Evolutionary conservation across 2,113 vertebrate genomes (phyloP).

Genomic region (Chamaetylas fuelleborni): DNA sequence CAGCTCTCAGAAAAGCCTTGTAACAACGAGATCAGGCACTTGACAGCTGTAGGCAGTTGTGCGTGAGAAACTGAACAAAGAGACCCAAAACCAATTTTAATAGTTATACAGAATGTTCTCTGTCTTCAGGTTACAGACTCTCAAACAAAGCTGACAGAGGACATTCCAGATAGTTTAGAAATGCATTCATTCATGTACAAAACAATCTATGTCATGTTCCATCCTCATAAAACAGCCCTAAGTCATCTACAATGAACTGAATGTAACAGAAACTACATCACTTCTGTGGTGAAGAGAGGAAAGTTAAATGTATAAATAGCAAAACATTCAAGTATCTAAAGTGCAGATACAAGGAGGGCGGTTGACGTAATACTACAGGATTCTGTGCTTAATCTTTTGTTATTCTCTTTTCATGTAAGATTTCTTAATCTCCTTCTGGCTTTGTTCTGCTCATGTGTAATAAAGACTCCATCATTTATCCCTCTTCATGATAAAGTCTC

Average conservation of each 20-base stretch:
- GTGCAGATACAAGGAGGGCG: not conserved
- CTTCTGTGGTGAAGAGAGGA: not conserved
- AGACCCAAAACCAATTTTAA: not conserved
- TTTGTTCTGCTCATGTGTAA: not conserved
- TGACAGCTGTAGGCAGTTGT: not conserved
- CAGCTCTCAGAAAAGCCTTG: not conserved
- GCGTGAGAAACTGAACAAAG: not conserved
- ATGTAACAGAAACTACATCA: not conserved
- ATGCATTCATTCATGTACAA: not conserved
- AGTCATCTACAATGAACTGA: not conserved
- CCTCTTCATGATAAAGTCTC: not conserved
- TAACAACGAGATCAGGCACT: slow-evolving; percentile 10
- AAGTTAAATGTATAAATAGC: not conserved
- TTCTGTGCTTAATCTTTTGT: slow-evolving; percentile 17
- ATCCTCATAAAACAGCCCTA: not conserved
- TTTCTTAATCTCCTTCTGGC: slow-evolving; percentile 30
- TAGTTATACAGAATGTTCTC: not conserved
- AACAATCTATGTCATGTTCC: not conserved
- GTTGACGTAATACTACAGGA: not conserved
- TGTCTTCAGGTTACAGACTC: not conserved
- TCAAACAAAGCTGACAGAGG: not conserved
- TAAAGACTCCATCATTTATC: not conserved
- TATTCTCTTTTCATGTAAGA: not conserved
- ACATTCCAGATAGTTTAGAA: not conserved
- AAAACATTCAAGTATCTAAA: slow-evolving; percentile 26